phyloP scores from a whole-genome alignment of 1,140 invertebrate genomes.

The Bilobella aurantiaca region DNA sequence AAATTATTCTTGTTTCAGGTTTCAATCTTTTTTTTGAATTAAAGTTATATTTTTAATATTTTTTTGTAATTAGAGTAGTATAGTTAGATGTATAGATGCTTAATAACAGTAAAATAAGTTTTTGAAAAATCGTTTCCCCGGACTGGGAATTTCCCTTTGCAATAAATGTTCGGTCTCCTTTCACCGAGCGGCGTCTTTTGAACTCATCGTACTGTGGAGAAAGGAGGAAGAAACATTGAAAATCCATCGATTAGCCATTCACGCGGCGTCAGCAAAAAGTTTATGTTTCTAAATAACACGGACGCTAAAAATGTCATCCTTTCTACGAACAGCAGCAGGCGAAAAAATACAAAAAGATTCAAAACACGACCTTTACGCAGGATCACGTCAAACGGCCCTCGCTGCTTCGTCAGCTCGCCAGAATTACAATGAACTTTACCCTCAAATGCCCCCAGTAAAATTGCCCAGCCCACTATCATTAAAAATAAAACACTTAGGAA shows the following conservation, averaged over 20 bases:
- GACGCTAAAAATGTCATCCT: conserved; percentile 2
- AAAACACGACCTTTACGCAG: neutral
- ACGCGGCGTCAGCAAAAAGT: conserved; percentile 2
- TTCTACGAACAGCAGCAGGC: neutral
- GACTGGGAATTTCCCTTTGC: no score
- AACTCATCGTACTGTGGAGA: neutral
- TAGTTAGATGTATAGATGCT: neutral
- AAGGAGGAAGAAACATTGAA: neutral
- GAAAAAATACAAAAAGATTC: no score
- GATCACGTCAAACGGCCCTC: neutral
- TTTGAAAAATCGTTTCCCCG: neutral
- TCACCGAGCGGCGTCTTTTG: neutral
- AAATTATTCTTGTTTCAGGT: no score
- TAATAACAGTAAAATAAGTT: neutral
- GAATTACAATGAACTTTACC: neutral
- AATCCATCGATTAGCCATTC: conserved; percentile 7
- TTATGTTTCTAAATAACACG: conserved; percentile 2
- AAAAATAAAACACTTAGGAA: no score
- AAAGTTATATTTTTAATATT: neutral
- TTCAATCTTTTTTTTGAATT: neutral
- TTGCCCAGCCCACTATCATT: no score
- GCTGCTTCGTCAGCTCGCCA: no score
- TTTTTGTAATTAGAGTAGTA: no score
- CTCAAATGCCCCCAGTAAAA: no score
- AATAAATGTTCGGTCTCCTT: no score